Base-by-base conservation (phyloP, 2,797 vertebrate genomes). In the Sebastes iracundus region DNA sequence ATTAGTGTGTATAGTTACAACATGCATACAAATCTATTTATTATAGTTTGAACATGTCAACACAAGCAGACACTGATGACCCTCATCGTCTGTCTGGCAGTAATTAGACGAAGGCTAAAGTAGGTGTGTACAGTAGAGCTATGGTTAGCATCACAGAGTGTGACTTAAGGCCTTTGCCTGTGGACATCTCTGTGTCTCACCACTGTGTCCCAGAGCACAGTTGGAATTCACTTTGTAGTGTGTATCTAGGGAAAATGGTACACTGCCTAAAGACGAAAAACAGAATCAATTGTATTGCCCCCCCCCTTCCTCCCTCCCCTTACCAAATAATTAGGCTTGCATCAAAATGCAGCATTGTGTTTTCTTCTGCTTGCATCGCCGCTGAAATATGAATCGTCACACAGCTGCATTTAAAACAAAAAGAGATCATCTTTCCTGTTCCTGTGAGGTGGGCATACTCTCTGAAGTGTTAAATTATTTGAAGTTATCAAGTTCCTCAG, bases 141-240 rank as follows among this genome's bases (percentile, higher is more conserved):
- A 60, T 42, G 80, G 87, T 81, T 74, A 83, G 87, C 82, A 86
- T 90, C 83, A 77, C 81, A 90, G 74, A 87, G 79, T 84, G 84
- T 79, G 87, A 90, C 93, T 93, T 66, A 3, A 80, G 93, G 92
- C 93, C 82, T 77, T 75, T 38, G 92, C 93, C 94, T 81, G 84
- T 93, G 92, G 94, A 94, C 86, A 92, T 94, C 93, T 87, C 89
- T 66, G 74, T 71, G 87, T 91, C 92, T 93, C 92, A 69, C 84
- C 88, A 91, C 88, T 77, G 83, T 86, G 82, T 94, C 92, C 90
- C 94, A 92, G 68, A 92, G 87, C 92, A 88, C 89, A 87, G 92
- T 87, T 85, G 86, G 85, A 89, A 93, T 95, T 95, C 93, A 95
- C 94, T 95, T 95, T 95, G 92, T 95, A 93, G 93, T 94, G 85